Base-by-base conservation (phyloP, 2,113 vertebrate genomes). In the Trichomycterus rosablanca region DNA sequence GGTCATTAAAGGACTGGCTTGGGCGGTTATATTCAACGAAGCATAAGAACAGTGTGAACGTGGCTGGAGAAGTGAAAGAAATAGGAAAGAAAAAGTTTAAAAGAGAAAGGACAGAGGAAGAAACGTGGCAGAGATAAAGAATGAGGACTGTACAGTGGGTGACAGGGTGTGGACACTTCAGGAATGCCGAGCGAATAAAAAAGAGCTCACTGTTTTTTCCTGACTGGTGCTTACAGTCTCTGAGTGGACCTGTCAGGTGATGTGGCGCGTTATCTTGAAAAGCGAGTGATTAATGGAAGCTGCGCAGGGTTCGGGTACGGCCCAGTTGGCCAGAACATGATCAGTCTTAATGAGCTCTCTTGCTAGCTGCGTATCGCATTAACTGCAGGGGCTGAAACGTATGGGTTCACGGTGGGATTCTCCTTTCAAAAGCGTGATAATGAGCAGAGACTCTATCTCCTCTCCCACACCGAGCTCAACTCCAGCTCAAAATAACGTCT, bases 321-420 rank as follows among this genome's bases (percentile, higher is more conserved):
- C 68, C 76, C 74, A 80, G 76, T 78, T 68, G 76, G 78, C 66
- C 66, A 48, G 74, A 63, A 66, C 72, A 75, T 81, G 83, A 87
- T 88, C 83, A 83, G 83, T 88, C 84, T 85, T 86, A 87, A 87
- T 87, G 83, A 87, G 83, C 80, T 84, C 78, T 82, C 76, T 81
- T 43, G 22, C 74, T 74, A 65, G 80, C 78, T 74, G 55, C 66
- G 67, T 81, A 81, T 84, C 82, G 65, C 80, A 81, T 85, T 84
- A 86, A 84, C 81, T 75, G 78, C 64, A 72, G 73, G 63, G 75
- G 59, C 72, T 63, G 63, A 76, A 80, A 82, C 77, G 80, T 71
- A 78, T 68, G 74, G 72, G 63, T 76, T 76, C 70, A 57, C 57
- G 50, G 73, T 74, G 80, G 70, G 72, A 75, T 78, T 66, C 73